Percentiles rank a stretch among this genome's conserved stretches.
Evolutionary conservation across 2,797 vertebrate genomes (phyloP).

Genomic region (Meriones psammophilus): DNA sequence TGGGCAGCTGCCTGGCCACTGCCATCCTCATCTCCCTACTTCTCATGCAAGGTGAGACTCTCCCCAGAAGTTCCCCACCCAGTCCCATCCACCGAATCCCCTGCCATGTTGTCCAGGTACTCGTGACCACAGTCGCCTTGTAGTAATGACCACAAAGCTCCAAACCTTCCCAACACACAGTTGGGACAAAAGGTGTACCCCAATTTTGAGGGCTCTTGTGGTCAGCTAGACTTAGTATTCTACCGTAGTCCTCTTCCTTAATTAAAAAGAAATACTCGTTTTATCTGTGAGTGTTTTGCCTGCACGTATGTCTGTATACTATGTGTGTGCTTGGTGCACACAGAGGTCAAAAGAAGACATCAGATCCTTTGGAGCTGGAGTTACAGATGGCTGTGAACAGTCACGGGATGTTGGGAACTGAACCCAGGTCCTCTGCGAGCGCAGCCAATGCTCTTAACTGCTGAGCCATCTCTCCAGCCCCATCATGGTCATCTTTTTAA

Average conservation of each 20-base stretch:
- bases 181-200: background rate
- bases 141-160: background rate
- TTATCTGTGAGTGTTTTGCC: background rate
- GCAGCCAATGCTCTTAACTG: background rate
- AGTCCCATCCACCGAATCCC: background rate
- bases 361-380: background rate
- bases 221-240: background rate
- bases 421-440: background rate
- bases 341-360: background rate
- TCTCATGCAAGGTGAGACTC: slow-evolving; percentile 95
- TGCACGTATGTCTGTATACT: background rate
- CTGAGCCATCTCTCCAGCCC: background rate
- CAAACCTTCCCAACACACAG: background rate
- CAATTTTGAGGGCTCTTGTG: background rate
- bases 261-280: background rate
- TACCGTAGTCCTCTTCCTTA: background rate
- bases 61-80: background rate
- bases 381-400: background rate
- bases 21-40: slow-evolving; percentile 92
- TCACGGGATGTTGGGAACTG: background rate
- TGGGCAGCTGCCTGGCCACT: slow-evolving; percentile 90
- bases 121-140: background rate
- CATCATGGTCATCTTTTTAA: background rate
- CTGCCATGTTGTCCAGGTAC: background rate
- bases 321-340: background rate